Conservation (phyloP, 2,797 vertebrate genomes). For the Picus viridis region DNA sequence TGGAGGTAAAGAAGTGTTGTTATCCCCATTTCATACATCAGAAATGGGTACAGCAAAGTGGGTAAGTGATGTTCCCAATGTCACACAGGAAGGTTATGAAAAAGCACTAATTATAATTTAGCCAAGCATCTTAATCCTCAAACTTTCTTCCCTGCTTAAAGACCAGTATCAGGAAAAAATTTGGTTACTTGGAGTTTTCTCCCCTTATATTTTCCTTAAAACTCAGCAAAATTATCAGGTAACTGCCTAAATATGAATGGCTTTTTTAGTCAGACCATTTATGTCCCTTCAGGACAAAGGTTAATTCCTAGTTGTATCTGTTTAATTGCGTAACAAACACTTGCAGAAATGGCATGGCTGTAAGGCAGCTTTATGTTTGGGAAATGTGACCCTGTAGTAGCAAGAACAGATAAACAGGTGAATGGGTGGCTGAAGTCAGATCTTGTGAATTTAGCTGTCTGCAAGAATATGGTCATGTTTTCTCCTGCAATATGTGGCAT, state of each 20-base stretch:
- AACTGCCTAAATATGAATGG: neutral
- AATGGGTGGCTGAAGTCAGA: neutral
- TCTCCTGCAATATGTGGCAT: neutral
- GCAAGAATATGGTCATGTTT: neutral
- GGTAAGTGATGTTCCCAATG: constrained; percentile 17
- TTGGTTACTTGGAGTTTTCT: neutral
- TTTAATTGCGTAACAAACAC: neutral
- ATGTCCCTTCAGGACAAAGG: neutral
- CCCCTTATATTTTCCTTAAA: neutral
- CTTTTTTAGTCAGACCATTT: neutral
- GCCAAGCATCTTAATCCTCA: neutral
- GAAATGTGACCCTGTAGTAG: neutral
- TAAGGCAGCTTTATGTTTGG: neutral
- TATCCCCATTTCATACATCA: neutral
- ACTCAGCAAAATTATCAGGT: neutral
- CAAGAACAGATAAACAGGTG: neutral
- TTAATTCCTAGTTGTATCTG: neutral
- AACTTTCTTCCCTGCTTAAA: neutral
- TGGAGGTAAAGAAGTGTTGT: constrained; percentile 31
- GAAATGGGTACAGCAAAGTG: neutral
- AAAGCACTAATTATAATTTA: neutral
- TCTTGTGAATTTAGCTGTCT: neutral
- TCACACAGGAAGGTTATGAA: neutral
- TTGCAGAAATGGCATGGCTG: neutral
- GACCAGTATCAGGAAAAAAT: neutral